Conservation (phyloP, 2,113 vertebrate species). For the Craseonycteris thonglongyai region DNA sequence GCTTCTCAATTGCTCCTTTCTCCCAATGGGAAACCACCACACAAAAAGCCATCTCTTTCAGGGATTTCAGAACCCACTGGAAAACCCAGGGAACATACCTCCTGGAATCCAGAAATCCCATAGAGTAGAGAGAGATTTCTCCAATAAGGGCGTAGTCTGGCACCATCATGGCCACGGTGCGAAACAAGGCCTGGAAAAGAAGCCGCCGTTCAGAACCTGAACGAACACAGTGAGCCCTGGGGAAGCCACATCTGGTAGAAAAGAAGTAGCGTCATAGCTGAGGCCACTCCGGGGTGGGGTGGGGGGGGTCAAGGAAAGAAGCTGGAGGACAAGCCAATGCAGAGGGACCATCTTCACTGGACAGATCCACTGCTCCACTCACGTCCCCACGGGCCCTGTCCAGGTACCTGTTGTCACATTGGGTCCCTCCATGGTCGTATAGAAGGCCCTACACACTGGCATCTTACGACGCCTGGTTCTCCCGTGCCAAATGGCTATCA, state of each 20-base stretch:
- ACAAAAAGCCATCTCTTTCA: not conserved
- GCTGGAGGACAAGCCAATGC: not conserved
- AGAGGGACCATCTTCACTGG: not conserved
- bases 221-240: accelerated
- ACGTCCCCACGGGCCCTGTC: not conserved
- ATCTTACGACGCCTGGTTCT: not conserved
- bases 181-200: constrained; percentile 87
- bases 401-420: not conserved
- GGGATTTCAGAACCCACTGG: not conserved
- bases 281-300: not conserved
- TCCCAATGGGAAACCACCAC: not conserved
- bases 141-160: constrained; percentile 95
- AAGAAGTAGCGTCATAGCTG: not conserved
- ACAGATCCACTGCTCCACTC: not conserved
- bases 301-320: not conserved
- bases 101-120: constrained; percentile 94
- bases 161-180: constrained; percentile 97
- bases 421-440: not conserved
- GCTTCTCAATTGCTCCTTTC: not conserved
- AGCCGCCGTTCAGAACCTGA: not conserved
- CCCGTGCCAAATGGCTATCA: not conserved
- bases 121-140: constrained; percentile 95
- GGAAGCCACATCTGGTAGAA: too few relatives aligned
- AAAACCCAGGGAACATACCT: constrained; percentile 80
- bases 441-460: not conserved